phyloP scores from a whole-genome alignment of 2,888 invertebrate species.

The Callyntrura sp. region DNA sequence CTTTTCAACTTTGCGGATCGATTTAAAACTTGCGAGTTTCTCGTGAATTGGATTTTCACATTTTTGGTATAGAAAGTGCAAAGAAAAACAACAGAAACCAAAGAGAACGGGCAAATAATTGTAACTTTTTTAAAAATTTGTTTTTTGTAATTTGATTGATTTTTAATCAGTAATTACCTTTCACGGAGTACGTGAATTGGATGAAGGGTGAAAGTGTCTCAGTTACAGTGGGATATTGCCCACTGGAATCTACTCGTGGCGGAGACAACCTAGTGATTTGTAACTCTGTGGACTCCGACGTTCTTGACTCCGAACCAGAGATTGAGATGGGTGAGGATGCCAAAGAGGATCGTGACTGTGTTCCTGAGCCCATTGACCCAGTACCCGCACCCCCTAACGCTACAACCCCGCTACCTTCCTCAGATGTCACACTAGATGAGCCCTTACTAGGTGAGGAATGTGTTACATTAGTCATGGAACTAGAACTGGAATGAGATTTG shows the following conservation, averaged over 20 bases:
- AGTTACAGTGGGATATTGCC: constrained; percentile 82
- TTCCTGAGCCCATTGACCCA: constrained; percentile 79
- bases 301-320: constrained; percentile 83
- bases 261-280: constrained; percentile 83
- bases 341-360: constrained; percentile 82
- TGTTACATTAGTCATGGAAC: constrained; percentile 71
- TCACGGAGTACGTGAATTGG: constrained; percentile 84
- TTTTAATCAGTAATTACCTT: constrained; percentile 81
- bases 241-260: constrained; percentile 82
- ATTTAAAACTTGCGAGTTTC: neutral
- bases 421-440: constrained; percentile 77
- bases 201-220: constrained; percentile 84
- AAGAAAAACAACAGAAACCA: constrained; percentile 36
- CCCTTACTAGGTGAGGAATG: constrained; percentile 77
- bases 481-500: constrained; percentile 78
- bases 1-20: neutral
- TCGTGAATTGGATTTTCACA: neutral
- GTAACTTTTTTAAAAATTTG: constrained; percentile 16
- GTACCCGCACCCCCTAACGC: constrained; percentile 68
- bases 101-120: constrained; percentile 52
- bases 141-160: constrained; percentile 61
- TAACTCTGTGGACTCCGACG: constrained; percentile 83
- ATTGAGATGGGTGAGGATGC: constrained; percentile 83
- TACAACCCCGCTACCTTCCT: constrained; percentile 75
- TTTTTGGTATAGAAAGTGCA: constrained; percentile 34